These are phyloP conservation scores for Charanyca ferruginea DNA, from an alignment of 2,888 invertebrate genomes.

Conservation along the genomic window DNA sequence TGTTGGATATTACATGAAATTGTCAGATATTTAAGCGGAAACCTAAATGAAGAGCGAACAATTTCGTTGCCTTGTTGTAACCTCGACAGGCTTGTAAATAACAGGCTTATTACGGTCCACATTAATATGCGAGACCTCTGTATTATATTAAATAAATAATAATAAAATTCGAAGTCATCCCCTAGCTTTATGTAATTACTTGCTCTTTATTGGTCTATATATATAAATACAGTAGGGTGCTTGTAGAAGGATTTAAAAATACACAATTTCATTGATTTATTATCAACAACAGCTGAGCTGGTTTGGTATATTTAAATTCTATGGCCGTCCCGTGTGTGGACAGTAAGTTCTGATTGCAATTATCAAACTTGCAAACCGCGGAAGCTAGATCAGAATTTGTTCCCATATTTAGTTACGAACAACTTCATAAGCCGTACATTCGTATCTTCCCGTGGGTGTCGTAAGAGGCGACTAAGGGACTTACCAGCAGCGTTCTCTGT, in stretches of 20 bases:
- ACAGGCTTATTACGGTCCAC: conserved; percentile 27
- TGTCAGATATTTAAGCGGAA: neutral
- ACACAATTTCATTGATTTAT: neutral
- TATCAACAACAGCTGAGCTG: neutral
- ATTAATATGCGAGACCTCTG: conserved; percentile 43
- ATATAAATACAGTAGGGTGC: conserved; percentile 16
- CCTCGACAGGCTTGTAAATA: conserved; percentile 36
- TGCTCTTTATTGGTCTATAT: conserved; percentile 17
- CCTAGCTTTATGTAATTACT: conserved; percentile 32
- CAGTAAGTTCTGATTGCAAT: conserved; percentile 4
- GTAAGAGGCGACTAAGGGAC: too few relatives aligned
- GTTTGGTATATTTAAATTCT: conserved; percentile 5
- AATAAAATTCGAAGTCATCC: conserved; percentile 12
- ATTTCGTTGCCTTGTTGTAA: conserved; percentile 14
- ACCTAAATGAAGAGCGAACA: conserved; percentile 1
- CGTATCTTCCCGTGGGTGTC: too few relatives aligned
- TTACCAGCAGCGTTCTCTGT: too few relatives aligned
- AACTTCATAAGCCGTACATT: too few relatives aligned
- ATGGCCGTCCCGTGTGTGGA: neutral
- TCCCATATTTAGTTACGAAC: neutral
- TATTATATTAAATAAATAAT: conserved; percentile 45
- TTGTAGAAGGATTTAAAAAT: neutral
- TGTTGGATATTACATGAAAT: neutral
- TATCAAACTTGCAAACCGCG: neutral
- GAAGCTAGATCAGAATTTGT: neutral